These are phyloP conservation scores for Glandiceps talaboti DNA, from an alignment of 53 echinoderm and acorn worm genomes.

Conservation along the genomic window DNA sequence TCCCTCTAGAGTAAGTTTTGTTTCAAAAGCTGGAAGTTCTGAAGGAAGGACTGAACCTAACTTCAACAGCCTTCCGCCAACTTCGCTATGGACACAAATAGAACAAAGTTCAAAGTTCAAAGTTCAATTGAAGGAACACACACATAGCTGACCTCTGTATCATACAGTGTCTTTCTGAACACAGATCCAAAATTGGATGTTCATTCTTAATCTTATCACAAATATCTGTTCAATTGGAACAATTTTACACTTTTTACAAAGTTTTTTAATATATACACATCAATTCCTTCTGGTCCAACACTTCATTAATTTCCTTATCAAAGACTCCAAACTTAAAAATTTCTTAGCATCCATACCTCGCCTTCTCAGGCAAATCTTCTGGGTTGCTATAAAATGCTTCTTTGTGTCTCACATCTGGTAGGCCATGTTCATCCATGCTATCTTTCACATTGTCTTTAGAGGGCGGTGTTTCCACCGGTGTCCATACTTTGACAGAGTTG, in stretches of 20 bases:
- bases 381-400: constrained; percentile 75
- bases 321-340: background rate
- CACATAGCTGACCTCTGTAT: too few species aligned
- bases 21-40: constrained; percentile 45
- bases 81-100: background rate
- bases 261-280: too few species aligned
- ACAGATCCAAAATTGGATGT: too few species aligned
- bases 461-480: constrained; percentile 57
- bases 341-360: background rate
- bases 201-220: too few species aligned
- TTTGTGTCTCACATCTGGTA: constrained; percentile 57
- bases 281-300: too few species aligned
- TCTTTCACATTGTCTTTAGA: constrained; percentile 27
- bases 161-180: too few species aligned
- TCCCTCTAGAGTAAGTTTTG: constrained; percentile 45
- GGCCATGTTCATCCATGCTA: constrained; percentile 42
- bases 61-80: background rate
- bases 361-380: constrained; percentile 24
- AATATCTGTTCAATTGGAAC: too few species aligned
- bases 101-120: too few species aligned
- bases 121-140: too few species aligned
- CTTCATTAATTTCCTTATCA: too few species aligned
- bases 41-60: constrained; percentile 34
- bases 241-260: too few species aligned
- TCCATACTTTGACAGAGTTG: constrained; percentile 22